These are phyloP conservation scores for Ciconia maguari DNA, from an alignment of 2,113 vertebrate species.

Conservation along the genomic window DNA sequence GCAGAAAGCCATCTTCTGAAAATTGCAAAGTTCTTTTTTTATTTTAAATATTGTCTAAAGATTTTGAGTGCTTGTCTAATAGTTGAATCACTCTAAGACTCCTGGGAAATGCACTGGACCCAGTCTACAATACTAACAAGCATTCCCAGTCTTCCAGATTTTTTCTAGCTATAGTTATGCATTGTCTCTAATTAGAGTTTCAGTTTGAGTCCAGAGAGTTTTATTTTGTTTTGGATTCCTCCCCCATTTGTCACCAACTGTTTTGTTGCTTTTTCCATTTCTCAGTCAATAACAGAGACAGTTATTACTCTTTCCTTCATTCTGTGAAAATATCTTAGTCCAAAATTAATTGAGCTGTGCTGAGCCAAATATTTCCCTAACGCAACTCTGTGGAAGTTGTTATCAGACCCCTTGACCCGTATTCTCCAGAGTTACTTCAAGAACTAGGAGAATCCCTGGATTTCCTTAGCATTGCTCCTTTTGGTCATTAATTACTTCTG, in stretches of 20 bases:
- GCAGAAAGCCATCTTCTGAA: slow-evolving; percentile 15
- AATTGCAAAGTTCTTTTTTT: background rate
- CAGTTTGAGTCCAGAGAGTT: background rate
- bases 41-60: background rate
- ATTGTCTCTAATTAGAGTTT: slow-evolving; percentile 17
- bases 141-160: background rate
- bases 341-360: background rate
- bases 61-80: background rate
- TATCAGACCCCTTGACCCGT: background rate
- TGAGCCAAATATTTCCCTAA: background rate
- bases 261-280: background rate
- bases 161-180: background rate
- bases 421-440: background rate
- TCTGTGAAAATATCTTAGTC: background rate
- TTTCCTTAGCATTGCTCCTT: background rate
- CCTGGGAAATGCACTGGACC: background rate
- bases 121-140: background rate
- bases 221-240: slow-evolving; percentile 23
- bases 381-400: background rate
- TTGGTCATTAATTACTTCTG: background rate
- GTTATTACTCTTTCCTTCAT: background rate
- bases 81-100: background rate
- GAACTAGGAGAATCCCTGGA: background rate
- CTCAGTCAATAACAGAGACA: background rate
- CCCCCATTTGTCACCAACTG: background rate